Base-by-base conservation (phyloP, 2,888 invertebrate species). In the Drosophila kanekoi region DNA sequence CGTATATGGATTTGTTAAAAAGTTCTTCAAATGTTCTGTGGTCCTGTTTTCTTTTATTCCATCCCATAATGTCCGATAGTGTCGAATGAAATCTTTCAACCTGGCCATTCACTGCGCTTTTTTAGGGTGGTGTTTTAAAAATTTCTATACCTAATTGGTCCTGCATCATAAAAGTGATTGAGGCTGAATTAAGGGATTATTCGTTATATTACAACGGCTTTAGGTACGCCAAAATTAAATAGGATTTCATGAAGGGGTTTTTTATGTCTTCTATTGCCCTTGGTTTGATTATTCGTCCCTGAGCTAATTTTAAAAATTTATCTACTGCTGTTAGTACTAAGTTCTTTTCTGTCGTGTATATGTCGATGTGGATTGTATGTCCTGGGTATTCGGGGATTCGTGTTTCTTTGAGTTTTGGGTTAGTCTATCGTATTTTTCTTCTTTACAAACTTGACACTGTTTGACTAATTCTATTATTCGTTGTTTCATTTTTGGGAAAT, bases 391-490 rank as follows among this genome's bases (percentile, higher is more conserved):
- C 53, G 59, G 33, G 37, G 8, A 45, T 28, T 9, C 37, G 45
- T 11, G 35, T 45, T 58, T 41, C 20, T 41, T 10, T 48, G 0
- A 41, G 4, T 18, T 48, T 40, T 23, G 58, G 66, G 10, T 71
- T 72, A 20, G 70, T 10, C 74, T 51, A 13, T 72, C 77, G 11
- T 72, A 77, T 57, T 72, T 77, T 4, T 35, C n/a, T n/a, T 37
- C 37, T n/a, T 37, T n/a, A n/a, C 37, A 37, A 6, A 37, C n/a
- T 1, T 9, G 45, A 8, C 71, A 79, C 18, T 69, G 47, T 41
- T 69, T 73, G 6, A 65, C 33, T 40, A 67, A 13, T 10, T n/a
- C 41, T 11, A 18, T 43, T 13, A 67, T 62, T 66, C 54, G 51
- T 14, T 47, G 33, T 14, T 59, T 53, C 48, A 73, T 73, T 57